phyloP scores from a whole-genome alignment of 2,888 invertebrate species.

The Aphidius colemani region DNA sequence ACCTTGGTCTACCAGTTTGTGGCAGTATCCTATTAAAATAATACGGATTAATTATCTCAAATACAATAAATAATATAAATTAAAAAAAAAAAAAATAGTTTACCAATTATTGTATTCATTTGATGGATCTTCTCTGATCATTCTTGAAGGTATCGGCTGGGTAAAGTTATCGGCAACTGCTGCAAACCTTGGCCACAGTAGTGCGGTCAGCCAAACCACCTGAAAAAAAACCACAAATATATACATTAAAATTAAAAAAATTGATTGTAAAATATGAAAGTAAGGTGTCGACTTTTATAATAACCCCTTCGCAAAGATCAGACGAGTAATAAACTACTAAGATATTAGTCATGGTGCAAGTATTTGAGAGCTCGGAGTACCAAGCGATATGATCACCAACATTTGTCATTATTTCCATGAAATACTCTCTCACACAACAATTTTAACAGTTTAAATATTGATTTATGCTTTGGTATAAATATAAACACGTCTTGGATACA shows the following conservation, averaged over 20 bases:
- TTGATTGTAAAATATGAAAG: no score
- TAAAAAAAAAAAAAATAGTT: no score
- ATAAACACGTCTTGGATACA: no score
- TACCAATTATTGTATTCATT: conserved; percentile 54
- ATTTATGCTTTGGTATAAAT: no score
- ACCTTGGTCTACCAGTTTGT: conserved; percentile 43
- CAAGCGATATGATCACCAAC: no score
- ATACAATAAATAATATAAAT: neutral
- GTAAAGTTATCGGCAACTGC: conserved; percentile 57
- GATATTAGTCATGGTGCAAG: conserved; percentile 70
- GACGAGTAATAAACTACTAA: conserved; percentile 55
- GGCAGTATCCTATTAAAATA: conserved; percentile 24
- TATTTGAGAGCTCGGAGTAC: neutral
- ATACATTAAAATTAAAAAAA: no score
- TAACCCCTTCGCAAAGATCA: conserved; percentile 14
- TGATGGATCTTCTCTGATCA: conserved; percentile 50
- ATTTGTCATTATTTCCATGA: no score
- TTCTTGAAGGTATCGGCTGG: conserved; percentile 52
- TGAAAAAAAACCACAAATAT: conserved; percentile 2
- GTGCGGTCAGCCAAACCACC: conserved; percentile 67
- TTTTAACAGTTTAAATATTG: no score
- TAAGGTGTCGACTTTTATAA: neutral
- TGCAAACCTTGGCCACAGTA: conserved; percentile 60
- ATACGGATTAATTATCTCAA: neutral
- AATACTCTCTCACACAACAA: no score